Percentiles rank a stretch among this genome's conserved stretches.
Conservation (phyloP, 92 coral and sea anemone species). For the Porites lobata region DNA sequence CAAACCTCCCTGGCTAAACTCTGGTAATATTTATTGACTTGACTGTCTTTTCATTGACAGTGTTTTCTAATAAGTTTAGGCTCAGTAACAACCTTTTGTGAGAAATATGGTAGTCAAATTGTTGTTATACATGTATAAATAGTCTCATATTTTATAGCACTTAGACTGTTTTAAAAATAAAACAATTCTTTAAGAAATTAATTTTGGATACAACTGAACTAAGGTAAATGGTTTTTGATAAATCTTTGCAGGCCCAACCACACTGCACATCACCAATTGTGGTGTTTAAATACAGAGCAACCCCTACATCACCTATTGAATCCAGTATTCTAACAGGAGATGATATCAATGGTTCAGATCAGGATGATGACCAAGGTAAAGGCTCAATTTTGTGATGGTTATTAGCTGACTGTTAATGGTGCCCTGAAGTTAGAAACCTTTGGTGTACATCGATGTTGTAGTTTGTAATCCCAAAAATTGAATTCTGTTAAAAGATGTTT, state of each 20-base stretch:
- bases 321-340: constrained; percentile 52
- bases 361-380: constrained; percentile 87
- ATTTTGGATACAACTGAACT: neutral
- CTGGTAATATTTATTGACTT: neutral
- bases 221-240: neutral
- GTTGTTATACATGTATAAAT: no score
- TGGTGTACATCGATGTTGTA: neutral
- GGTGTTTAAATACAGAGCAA: constrained; percentile 91
- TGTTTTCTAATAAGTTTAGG: neutral
- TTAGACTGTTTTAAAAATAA: no score
- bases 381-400: neutral
- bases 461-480: neutral
- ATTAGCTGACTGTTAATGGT: neutral
- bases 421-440: neutral
- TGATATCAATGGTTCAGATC: constrained; percentile 75
- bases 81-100: no score
- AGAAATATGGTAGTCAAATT: no score
- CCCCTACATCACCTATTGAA: constrained; percentile 55
- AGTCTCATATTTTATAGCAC: no score
- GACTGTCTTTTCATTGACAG: neutral
- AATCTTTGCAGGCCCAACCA: constrained; percentile 82
- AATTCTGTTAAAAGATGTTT: no score
- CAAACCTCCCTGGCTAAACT: neutral
- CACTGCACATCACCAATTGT: constrained; percentile 95
- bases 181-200: neutral